Base-by-base conservation (phyloP, 2,888 invertebrate genomes). In the Mimas tiliae region DNA sequence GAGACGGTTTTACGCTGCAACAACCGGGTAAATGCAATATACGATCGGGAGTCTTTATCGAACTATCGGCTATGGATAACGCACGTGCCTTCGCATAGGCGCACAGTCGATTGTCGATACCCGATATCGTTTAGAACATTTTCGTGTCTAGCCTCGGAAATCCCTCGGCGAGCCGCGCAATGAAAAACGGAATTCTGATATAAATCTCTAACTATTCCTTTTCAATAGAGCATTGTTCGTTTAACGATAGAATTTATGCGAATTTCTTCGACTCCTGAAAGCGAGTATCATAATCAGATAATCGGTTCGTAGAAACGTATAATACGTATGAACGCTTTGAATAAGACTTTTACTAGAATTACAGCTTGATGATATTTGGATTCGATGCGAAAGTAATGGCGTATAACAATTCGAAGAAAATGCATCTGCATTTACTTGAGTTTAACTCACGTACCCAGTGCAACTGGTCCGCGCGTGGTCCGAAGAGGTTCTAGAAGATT, bases 11-110 rank as follows among this genome's bases (percentile, higher is more conserved):
- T 83, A 81, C 75, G 82, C 80, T 82, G 79, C 81, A 76, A 79
- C 76, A 81, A 71, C 77, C 71, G 79, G 85, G 86, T 87, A 86
- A 87, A 85, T 85, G 84, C 85, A 84, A 91, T 85, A 79, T 88
- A 90, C 86, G 88, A 88, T 86, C 84, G 78, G 76, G 78, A 74
- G 70, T 82, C 84, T 87, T n/a, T 91, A 91, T 90, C 91, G 84
- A 79, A 79, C 80, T 84, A 88, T 88, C 86, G 74, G 80, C 78
- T 78, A 76, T 78, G 77, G 83, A 86, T 83, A 80, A 79, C 80
- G 89, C 88, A 87, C 88, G 90, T 88, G 91, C 85, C 84, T 84
- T 80, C 78, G 86, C 82, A 87, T 85, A 83, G 83, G 74, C 77
- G 83, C 62, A 83, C 62, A 47, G 86, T 85, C 87, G 80, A 77